Evolutionary conservation across 2,113 vertebrate species (phyloP).

Genomic region (Malurus melanocephalus): DNA sequence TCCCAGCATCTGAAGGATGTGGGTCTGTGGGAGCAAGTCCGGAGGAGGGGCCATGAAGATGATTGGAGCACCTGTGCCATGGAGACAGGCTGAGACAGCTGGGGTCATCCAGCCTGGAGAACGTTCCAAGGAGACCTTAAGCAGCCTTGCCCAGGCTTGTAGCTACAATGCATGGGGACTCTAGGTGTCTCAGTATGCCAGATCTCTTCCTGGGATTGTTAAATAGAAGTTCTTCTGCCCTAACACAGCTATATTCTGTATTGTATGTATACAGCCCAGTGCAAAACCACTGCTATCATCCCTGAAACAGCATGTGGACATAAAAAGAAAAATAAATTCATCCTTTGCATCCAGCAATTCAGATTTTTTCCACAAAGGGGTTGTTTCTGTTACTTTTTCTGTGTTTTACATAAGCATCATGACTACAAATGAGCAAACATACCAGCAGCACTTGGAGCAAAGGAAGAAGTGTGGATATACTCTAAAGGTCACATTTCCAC

Average conservation of each 20-base stretch:
- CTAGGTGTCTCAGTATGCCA: background rate
- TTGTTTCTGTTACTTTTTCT: background rate
- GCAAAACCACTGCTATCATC: background rate
- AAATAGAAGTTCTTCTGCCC: background rate
- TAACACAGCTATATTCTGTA: background rate
- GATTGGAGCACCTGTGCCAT: background rate
- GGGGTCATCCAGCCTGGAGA: background rate
- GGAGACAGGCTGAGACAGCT: background rate
- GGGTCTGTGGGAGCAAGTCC: background rate
- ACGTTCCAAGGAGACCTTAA: background rate
- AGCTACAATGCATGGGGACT: background rate
- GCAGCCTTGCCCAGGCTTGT: background rate
- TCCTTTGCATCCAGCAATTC: background rate
- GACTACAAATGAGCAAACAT: background rate
- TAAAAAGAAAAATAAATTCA: background rate
- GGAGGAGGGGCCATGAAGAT: background rate
- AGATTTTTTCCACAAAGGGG: background rate
- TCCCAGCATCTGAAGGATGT: background rate
- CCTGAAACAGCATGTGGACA: background rate
- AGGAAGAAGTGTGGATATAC: background rate
- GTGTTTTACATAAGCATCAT: background rate
- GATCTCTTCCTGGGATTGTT: background rate
- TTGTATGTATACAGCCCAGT: background rate
- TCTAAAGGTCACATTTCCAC: constrained; percentile 37
- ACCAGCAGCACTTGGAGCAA: background rate